Conservation (phyloP, 2,113 vertebrate genomes). For the Odocoileus hemionus region DNA sequence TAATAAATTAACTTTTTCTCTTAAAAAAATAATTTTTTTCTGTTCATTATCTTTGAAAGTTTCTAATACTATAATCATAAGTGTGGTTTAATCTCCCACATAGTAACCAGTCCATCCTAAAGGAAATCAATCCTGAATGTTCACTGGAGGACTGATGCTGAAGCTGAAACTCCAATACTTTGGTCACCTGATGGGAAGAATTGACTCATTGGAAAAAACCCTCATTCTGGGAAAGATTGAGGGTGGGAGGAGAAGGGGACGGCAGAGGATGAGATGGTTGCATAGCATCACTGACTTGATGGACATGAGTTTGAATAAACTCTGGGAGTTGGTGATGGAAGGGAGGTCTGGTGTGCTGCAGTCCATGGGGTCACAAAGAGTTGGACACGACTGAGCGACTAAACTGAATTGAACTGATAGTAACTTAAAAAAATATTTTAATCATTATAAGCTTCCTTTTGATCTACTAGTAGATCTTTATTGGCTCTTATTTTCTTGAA, state of each 20-base stretch:
- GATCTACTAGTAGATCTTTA: background rate
- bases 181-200: background rate
- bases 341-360: accelerated
- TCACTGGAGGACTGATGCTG: background rate
- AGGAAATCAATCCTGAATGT: background rate
- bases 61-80: background rate
- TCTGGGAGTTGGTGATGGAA: background rate
- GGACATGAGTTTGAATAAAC: background rate
- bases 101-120: background rate
- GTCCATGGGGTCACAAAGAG: background rate
- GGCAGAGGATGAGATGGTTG: background rate
- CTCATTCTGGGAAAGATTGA: background rate
- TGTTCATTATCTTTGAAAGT: background rate
- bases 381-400: background rate
- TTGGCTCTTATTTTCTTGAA: background rate
- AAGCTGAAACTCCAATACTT: background rate
- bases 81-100: background rate
- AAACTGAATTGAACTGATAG: background rate
- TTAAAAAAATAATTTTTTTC: background rate
- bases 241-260: background rate
- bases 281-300: background rate
- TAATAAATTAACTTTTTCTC: background rate
- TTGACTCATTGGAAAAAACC: background rate
- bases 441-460: background rate
- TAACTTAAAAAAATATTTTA: slow-evolving; percentile 3